phyloP scores from a whole-genome alignment of 2,888 invertebrate species.

The Callosobruchus maculatus region DNA sequence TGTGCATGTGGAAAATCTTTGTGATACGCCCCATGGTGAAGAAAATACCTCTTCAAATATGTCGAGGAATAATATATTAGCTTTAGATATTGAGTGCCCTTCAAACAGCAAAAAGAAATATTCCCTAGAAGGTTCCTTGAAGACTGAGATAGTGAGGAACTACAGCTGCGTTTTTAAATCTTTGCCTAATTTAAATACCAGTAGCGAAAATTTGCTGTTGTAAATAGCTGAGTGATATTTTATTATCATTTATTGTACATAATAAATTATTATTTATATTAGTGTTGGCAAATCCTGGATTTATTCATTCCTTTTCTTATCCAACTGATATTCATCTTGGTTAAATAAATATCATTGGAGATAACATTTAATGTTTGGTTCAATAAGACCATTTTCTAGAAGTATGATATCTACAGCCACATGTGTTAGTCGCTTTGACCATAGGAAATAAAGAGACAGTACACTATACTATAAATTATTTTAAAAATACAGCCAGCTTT shows the following conservation, averaged over 20 bases:
- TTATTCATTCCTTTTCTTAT: not conserved
- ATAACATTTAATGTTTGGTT: too few relatives aligned
- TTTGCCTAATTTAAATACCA: slow-evolving; percentile 70
- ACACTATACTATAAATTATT: not conserved
- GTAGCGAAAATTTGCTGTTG: slow-evolving; percentile 61
- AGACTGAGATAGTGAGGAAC: slow-evolving; percentile 39
- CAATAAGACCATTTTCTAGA: too few relatives aligned
- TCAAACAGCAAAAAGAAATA: slow-evolving; percentile 39
- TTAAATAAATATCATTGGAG: too few relatives aligned
- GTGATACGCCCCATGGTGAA: slow-evolving; percentile 27
- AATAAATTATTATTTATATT: slow-evolving; percentile 1
- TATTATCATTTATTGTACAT: slow-evolving; percentile 18
- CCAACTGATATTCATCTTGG: too few relatives aligned
- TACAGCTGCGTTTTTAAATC: slow-evolving; percentile 54
- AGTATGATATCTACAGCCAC: too few relatives aligned
- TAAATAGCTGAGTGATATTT: slow-evolving; percentile 35
- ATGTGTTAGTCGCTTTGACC: too few relatives aligned
- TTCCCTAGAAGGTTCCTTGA: slow-evolving; percentile 35
- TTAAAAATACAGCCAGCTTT: slow-evolving; percentile 3
- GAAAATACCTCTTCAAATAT: slow-evolving; percentile 14
- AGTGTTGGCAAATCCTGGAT: not conserved
- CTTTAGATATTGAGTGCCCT: slow-evolving; percentile 50
- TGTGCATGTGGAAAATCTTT: slow-evolving; percentile 36
- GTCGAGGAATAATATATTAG: slow-evolving; percentile 46
- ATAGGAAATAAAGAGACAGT: not conserved